Conservation (phyloP, 92 coral and sea anemone genomes). For the Umimayanthus chanpuru region DNA sequence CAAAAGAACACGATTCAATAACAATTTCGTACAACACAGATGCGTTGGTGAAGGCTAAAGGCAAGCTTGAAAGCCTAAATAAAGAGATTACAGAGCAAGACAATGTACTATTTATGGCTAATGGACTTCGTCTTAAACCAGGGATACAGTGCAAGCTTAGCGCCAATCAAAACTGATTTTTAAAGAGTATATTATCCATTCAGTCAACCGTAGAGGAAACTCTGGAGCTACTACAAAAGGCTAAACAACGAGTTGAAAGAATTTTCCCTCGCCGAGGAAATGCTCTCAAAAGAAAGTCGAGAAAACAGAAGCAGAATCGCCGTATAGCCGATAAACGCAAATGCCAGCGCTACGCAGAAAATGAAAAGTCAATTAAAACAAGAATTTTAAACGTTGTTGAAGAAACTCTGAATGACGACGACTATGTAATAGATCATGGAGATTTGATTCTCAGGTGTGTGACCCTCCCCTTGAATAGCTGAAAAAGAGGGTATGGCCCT, state of each 20-base stretch:
- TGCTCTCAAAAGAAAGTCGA: slow-evolving; percentile 40
- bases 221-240: slow-evolving; percentile 45
- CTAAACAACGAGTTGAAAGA: slow-evolving; percentile 35
- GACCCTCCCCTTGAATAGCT: too few species aligned
- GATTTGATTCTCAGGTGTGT: slow-evolving; percentile 39
- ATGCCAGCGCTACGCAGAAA: not conserved
- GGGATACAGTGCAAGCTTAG: slow-evolving; percentile 30
- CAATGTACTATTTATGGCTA: slow-evolving; percentile 35
- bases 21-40: not conserved
- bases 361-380: slow-evolving; percentile 14
- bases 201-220: slow-evolving; percentile 48
- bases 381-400: slow-evolving; percentile 47
- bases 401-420: slow-evolving; percentile 55
- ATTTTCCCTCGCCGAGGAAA: slow-evolving; percentile 43
- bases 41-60: slow-evolving; percentile 42
- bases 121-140: slow-evolving; percentile 42
- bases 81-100: slow-evolving; percentile 42
- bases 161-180: slow-evolving; percentile 31
- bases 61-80: slow-evolving; percentile 30
- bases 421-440: slow-evolving; percentile 59
- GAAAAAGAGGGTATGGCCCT: too few species aligned
- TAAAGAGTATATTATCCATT: slow-evolving; percentile 32
- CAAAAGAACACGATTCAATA: slow-evolving; percentile 36
- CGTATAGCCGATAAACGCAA: slow-evolving; percentile 5
- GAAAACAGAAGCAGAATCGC: slow-evolving; percentile 45